Evolutionary conservation across 2,113 vertebrate species (phyloP).

Genomic region (Stegostoma tigrinum): DNA sequence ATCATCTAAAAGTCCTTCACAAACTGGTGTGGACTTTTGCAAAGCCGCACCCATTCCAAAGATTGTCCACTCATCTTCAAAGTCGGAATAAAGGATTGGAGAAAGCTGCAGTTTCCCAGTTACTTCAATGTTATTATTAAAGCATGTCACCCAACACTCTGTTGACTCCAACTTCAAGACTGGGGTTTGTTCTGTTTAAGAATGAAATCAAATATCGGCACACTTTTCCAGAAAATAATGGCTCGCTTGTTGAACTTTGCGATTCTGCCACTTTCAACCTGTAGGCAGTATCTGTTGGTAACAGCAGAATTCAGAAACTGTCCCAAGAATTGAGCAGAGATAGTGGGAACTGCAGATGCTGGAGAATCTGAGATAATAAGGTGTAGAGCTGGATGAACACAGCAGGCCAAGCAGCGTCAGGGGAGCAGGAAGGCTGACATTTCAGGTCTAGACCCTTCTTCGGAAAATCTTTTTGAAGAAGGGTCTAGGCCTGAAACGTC

Average conservation of each 20-base stretch:
- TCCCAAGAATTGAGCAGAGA: not conserved
- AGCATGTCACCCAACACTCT: not conserved
- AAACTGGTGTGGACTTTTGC: not conserved
- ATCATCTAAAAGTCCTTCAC: not conserved
- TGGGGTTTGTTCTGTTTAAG: not conserved
- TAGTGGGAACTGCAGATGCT: too few relatives aligned
- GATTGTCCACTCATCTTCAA: not conserved
- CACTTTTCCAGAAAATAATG: not conserved
- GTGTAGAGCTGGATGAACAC: too few relatives aligned
- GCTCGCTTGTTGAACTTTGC: not conserved
- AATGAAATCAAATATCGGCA: not conserved
- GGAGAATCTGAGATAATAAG: too few relatives aligned
- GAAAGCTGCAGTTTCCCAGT: not conserved
- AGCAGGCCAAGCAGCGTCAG: too few relatives aligned
- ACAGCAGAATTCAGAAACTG: not conserved
- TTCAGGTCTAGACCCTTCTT: too few relatives aligned
- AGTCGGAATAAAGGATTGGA: not conserved
- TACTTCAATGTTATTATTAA: not conserved
- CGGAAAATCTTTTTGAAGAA: too few relatives aligned
- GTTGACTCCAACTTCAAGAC: not conserved
- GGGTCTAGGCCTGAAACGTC: too few relatives aligned
- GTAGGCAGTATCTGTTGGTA: not conserved
- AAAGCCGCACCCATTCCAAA: not conserved
- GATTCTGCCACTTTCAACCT: not conserved
- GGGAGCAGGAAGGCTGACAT: too few relatives aligned